Percentiles rank a stretch among this genome's conserved stretches.
Evolutionary conservation across 2,888 invertebrate genomes (phyloP).

Genomic region (Micoletzkya japonica): DNA sequence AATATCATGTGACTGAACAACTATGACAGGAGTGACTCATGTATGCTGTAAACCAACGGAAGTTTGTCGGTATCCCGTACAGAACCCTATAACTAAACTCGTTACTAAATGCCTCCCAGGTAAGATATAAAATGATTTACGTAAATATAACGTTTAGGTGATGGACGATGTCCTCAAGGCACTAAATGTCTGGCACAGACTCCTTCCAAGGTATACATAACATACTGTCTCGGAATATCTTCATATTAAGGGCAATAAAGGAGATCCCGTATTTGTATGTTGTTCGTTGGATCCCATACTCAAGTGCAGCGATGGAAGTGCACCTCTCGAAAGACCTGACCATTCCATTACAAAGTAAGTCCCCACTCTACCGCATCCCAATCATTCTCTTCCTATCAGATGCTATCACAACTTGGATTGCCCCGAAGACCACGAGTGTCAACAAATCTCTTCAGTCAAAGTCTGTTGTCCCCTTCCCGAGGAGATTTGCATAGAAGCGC

Average conservation of each 20-base stretch:
- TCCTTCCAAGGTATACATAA: neutral
- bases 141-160: neutral
- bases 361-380: neutral
- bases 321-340: neutral
- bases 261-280: constrained; percentile 2
- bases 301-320: constrained; percentile 3
- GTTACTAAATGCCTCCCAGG: neutral
- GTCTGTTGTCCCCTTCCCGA: constrained; percentile 5
- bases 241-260: too few species aligned
- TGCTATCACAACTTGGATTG: constrained; percentile 1
- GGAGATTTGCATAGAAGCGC: constrained; percentile 7
- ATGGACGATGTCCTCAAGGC: constrained; percentile 14
- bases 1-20: neutral
- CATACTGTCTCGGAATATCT: too few species aligned
- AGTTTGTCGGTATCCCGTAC: too few species aligned
- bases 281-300: constrained; percentile 3
- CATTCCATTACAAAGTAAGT: neutral
- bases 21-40: constrained; percentile 4
- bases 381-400: too few species aligned
- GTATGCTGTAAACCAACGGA: constrained; percentile 9
- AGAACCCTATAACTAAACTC: too few species aligned
- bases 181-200: constrained; percentile 5
- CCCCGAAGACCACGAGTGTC: neutral
- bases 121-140: neutral
- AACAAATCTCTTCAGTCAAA: neutral